phyloP scores from a whole-genome alignment of 2,113 vertebrate species.

The Phasianus colchicus region DNA sequence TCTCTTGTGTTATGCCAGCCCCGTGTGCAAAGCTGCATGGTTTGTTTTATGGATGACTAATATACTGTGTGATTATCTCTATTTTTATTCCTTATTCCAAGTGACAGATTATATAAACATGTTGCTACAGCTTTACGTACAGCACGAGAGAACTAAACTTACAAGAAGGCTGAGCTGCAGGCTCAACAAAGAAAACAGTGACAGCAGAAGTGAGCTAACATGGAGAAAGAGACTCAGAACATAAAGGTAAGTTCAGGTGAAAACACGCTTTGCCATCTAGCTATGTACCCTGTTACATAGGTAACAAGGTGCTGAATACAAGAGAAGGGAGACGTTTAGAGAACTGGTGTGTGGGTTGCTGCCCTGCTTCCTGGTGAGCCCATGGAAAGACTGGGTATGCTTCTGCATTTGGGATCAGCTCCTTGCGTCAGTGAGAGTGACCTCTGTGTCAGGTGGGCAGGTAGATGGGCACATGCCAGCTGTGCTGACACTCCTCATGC shows the following conservation, averaged over 20 bases:
- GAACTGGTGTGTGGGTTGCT: not conserved
- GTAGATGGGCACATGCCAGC: not conserved
- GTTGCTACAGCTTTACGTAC: not conserved
- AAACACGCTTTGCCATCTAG: not conserved
- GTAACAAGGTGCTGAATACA: not conserved
- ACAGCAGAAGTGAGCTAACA: not conserved
- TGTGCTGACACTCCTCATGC: accelerated
- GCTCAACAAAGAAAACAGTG: not conserved
- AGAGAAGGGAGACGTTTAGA: not conserved
- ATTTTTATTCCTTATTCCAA: not conserved
- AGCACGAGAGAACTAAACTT: not conserved
- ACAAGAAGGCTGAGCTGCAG: not conserved
- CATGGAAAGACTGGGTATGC: not conserved
- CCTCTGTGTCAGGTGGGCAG: not conserved
- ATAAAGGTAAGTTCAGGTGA: not conserved
- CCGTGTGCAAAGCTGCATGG: not conserved
- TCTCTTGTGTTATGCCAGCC: not conserved
- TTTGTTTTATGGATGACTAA: not conserved
- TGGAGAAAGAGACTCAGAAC: not conserved
- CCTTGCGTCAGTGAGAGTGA: not conserved
- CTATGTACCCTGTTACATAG: too few species aligned
- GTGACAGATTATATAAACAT: not conserved
- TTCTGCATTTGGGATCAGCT: not conserved
- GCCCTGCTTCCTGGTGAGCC: not conserved
- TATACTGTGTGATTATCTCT: not conserved